A percentile compares a stretch with the other conserved stretches of the same genome.
phyloP scores from a whole-genome alignment of 2,888 invertebrate genomes.

The Melieria omissa region DNA sequence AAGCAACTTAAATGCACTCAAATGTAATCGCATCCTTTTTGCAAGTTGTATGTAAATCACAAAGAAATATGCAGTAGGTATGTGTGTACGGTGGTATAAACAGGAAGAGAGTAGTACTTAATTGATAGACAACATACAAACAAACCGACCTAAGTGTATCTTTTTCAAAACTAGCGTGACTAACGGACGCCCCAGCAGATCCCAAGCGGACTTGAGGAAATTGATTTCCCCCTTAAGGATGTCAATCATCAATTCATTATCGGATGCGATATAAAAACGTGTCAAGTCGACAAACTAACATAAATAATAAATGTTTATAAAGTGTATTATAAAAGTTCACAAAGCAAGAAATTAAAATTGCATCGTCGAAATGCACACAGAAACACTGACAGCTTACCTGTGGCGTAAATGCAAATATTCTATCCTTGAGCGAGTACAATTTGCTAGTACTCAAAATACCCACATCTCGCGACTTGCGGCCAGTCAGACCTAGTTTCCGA shows the following conservation, averaged over 20 bases:
- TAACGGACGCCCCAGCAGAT: slow-evolving; percentile 95
- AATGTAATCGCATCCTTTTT: slow-evolving; percentile 48
- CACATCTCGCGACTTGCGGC: slow-evolving; percentile 94
- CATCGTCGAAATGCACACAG: not conserved
- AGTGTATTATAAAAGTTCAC: slow-evolving; percentile 18
- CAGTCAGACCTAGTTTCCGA: slow-evolving; percentile 92
- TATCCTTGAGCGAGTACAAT: slow-evolving; percentile 93
- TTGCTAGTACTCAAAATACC: slow-evolving; percentile 98
- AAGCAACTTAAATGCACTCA: not conserved
- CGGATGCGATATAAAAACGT: slow-evolving; percentile 98
- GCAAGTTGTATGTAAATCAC: slow-evolving; percentile 38
- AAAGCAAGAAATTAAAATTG: not conserved
- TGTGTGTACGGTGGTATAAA: slow-evolving; percentile 12
- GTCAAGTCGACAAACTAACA: slow-evolving; percentile 95
- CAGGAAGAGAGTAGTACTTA: not conserved
- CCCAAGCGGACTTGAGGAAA: slow-evolving; percentile 98
- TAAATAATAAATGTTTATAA: slow-evolving; percentile 48
- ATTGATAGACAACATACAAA: slow-evolving; percentile 28
- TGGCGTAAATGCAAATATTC: slow-evolving; percentile 98
- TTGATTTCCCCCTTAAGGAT: slow-evolving; percentile 96
- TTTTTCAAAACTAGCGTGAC: slow-evolving; percentile 90
- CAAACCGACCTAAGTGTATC: slow-evolving; percentile 83
- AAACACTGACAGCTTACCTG: slow-evolving; percentile 76
- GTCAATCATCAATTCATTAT: slow-evolving; percentile 97
- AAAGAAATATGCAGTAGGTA: slow-evolving; percentile 4